These are phyloP conservation scores for Notolepis coatsorum DNA, from an alignment of 2,797 vertebrate genomes.

Conservation along the genomic window DNA sequence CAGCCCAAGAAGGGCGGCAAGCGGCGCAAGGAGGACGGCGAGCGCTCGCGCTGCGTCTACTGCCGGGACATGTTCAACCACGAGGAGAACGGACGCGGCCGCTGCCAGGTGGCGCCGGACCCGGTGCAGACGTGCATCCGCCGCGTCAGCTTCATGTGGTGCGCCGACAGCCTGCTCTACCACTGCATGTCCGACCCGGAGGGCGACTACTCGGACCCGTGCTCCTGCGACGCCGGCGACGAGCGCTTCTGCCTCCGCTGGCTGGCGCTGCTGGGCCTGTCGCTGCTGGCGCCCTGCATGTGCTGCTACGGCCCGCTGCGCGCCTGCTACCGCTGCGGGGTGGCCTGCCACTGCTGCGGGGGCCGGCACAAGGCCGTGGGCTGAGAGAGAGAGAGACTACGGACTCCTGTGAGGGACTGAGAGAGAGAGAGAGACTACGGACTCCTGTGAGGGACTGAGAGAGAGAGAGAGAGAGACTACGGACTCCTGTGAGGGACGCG, in stretches of 20 bases:
- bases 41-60: slow-evolving; percentile 89
- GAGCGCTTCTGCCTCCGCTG: slow-evolving; percentile 96
- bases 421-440: background rate
- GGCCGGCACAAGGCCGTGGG: slow-evolving; percentile 93
- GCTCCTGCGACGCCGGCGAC: slow-evolving; percentile 93
- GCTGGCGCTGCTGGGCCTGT: slow-evolving; percentile 91
- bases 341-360: slow-evolving; percentile 93
- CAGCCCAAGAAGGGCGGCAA: slow-evolving; percentile 82
- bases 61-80: slow-evolving; percentile 94
- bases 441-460: slow-evolving; percentile 2
- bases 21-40: slow-evolving; percentile 78
- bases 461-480: background rate
- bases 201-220: slow-evolving; percentile 95
- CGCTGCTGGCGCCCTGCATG: slow-evolving; percentile 95
- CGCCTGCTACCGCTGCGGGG: slow-evolving; percentile 92
- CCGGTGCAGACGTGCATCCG: slow-evolving; percentile 90
- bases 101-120: slow-evolving; percentile 93
- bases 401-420: background rate
- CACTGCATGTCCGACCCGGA: slow-evolving; percentile 98
- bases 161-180: slow-evolving; percentile 95
- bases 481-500: slow-evolving; percentile 17
- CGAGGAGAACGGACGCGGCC: slow-evolving; percentile 89
- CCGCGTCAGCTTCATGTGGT: slow-evolving; percentile 96
- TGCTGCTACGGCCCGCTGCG: slow-evolving; percentile 95
- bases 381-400: slow-evolving; percentile 65